Base-by-base conservation (phyloP, 2,113 vertebrate species). In the Ardeotis arabs region DNA sequence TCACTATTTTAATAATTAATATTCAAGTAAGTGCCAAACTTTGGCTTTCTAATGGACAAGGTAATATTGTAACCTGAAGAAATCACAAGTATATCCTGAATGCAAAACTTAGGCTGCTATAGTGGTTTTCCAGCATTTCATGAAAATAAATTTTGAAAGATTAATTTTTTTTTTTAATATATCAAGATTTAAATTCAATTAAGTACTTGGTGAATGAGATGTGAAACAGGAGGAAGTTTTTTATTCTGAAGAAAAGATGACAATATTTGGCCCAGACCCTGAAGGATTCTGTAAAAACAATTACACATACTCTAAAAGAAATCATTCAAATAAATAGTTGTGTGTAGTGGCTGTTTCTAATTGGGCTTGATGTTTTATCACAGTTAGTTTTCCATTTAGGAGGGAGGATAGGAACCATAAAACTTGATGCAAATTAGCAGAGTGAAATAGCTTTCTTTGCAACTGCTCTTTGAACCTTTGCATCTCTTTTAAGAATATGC, bases 351-450 rank as follows among this genome's bases (percentile, higher is more conserved):
- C 88, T 89, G 56, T 86, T 96, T 82, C 60, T 87, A 82, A 87
- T 92, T 91, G 90, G 50, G 28, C 44, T 89, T 75, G 56, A 60
- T 89, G 83, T 81, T 95, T 95, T 91, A 89, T 64, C 44, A 41
- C 87, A 77, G 78, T 75, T 92, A 76, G 35, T 52, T 94, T 86
- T 90, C 79, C 62, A 58, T 90, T 90, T 90, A 89, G 60, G 49
- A 90, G 39, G 33, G 44, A 94, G 27, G 60, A 81, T 81, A 78
- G 49, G 75, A 96, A 50, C 75, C 87, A 62, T 90, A 88, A 96
- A 96, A 56, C 52, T 59, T 49, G 14, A 82, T 39, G n/a, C 27
- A 90, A 84, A 87, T 96, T 68, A 92, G 66, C 14, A 4, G 21
- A 74, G 39, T 66, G 53, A 87, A 92, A 76, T 94, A 68, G 83